These are phyloP conservation scores for Bombus breviceps DNA, from an alignment of 1,140 invertebrate species.

Conservation along the genomic window DNA sequence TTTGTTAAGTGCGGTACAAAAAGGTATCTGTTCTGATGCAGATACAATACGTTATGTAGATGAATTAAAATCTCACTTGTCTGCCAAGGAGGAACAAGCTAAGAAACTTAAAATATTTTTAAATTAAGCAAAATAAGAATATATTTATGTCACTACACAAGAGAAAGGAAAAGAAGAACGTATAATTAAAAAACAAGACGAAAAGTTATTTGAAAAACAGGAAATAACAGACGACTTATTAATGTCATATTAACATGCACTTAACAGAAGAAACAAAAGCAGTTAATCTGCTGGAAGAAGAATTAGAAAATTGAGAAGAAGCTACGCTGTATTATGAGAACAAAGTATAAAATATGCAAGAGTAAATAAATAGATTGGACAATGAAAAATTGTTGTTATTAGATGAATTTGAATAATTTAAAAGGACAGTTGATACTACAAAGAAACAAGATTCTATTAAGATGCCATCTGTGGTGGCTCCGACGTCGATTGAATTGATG, in stretches of 20 bases:
- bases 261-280: slow-evolving; percentile 69
- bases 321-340: slow-evolving; percentile 58
- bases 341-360: slow-evolving; percentile 44
- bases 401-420: slow-evolving; percentile 18
- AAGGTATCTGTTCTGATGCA: slow-evolving; percentile 50
- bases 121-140: slow-evolving; percentile 78
- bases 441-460: too few relatives aligned
- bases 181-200: slow-evolving; percentile 58
- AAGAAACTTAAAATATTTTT: slow-evolving; percentile 75
- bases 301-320: slow-evolving; percentile 66
- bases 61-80: slow-evolving; percentile 70
- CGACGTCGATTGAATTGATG: too few relatives aligned
- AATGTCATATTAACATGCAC: slow-evolving; percentile 63
- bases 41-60: slow-evolving; percentile 64
- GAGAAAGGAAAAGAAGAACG: slow-evolving; percentile 57
- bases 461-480: too few relatives aligned
- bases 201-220: slow-evolving; percentile 60
- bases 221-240: slow-evolving; percentile 73
- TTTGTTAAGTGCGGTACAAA: slow-evolving; percentile 63
- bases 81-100: slow-evolving; percentile 68
- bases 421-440: background rate
- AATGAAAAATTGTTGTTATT: slow-evolving; percentile 39
- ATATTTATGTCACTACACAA: slow-evolving; percentile 67
- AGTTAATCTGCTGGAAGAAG: slow-evolving; percentile 70
- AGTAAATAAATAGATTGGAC: slow-evolving; percentile 50